phyloP scores from a whole-genome alignment of 1,140 invertebrate genomes.

The Doryteuthis pealeii region DNA sequence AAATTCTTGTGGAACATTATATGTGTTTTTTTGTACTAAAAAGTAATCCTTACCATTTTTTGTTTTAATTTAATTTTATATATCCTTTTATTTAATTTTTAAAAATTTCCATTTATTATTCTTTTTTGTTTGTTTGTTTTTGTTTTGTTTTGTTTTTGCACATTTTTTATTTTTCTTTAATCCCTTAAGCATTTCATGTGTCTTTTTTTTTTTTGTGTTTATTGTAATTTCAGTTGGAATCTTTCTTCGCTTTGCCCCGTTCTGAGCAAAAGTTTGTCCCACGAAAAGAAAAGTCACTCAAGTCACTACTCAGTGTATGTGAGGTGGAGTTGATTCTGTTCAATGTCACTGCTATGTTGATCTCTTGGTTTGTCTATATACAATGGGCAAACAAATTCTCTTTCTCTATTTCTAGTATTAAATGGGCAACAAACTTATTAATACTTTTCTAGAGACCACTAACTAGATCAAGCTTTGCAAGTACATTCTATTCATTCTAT shows the following conservation, averaged over 20 bases:
- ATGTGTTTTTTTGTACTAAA: too few species aligned
- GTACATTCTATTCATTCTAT: too few species aligned
- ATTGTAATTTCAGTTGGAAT: slow-evolving; percentile 53
- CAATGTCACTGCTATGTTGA: too few species aligned
- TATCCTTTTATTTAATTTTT: too few species aligned
- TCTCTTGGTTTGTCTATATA: too few species aligned
- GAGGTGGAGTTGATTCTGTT: neutral
- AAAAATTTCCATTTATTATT: too few species aligned
- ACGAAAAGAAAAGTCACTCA: slow-evolving; percentile 38
- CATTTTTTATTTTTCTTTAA: neutral
- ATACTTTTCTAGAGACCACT: too few species aligned
- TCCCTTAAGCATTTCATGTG: slow-evolving; percentile 1
- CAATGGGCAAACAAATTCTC: neutral
- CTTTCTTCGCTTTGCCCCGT: slow-evolving; percentile 53
- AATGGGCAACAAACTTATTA: too few species aligned
- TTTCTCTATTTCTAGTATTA: neutral
- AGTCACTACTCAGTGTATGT: slow-evolving; percentile 46
- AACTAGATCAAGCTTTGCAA: too few species aligned
- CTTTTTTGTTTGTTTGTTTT: neutral
- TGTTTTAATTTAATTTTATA: too few species aligned
- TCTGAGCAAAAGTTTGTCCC: slow-evolving; percentile 53
- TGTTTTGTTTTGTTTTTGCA: neutral
- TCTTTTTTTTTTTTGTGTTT: slow-evolving; percentile 24
- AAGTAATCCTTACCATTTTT: too few species aligned
- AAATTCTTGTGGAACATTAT: too few species aligned